Evolutionary conservation across 64 coral and sea anemone genomes (phyloP).

Genomic region (Exaiptasia diaphana): DNA sequence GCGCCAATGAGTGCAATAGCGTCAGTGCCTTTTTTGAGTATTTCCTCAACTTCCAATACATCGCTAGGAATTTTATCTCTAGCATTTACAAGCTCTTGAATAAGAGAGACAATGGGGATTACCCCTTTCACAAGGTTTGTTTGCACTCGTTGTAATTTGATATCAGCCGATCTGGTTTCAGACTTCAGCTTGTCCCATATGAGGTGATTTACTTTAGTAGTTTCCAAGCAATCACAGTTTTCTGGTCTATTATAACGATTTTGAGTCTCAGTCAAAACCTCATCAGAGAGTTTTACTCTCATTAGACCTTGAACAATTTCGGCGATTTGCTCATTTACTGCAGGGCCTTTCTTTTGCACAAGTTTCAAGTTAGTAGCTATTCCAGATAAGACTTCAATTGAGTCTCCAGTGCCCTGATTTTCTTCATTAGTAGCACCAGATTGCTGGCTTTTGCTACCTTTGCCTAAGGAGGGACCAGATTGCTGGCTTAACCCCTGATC

Average conservation of each 20-base stretch:
- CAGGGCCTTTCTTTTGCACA: conserved; percentile 27
- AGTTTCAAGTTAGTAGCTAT: conserved; percentile 13
- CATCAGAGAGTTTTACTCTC: conserved; percentile 19
- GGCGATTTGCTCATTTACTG: conserved; percentile 13
- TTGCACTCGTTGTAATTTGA: conserved; percentile 38
- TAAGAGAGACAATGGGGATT: background rate
- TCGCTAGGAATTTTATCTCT: conserved; percentile 4
- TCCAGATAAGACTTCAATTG: background rate
- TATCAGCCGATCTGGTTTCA: conserved; percentile 19
- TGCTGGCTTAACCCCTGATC: background rate
- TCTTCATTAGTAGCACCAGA: background rate
- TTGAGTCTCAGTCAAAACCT: conserved; percentile 5
- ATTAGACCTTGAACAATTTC: background rate
- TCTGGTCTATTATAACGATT: conserved; percentile 20
- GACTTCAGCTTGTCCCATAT: conserved; percentile 32
- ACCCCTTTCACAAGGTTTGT: conserved; percentile 16
- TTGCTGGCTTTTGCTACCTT: background rate
- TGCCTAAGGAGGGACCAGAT: background rate
- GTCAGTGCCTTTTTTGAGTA: conserved; percentile 30
- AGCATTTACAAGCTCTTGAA: conserved; percentile 6
- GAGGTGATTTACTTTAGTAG: conserved; percentile 10
- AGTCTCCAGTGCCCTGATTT: too few species aligned
- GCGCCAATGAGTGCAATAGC: conserved; percentile 13
- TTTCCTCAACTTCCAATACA: background rate
- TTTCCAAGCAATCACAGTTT: conserved; percentile 9